These are phyloP conservation scores for Gonioctena quinquepunctata DNA, from an alignment of 1,140 invertebrate genomes.

Conservation along the genomic window DNA sequence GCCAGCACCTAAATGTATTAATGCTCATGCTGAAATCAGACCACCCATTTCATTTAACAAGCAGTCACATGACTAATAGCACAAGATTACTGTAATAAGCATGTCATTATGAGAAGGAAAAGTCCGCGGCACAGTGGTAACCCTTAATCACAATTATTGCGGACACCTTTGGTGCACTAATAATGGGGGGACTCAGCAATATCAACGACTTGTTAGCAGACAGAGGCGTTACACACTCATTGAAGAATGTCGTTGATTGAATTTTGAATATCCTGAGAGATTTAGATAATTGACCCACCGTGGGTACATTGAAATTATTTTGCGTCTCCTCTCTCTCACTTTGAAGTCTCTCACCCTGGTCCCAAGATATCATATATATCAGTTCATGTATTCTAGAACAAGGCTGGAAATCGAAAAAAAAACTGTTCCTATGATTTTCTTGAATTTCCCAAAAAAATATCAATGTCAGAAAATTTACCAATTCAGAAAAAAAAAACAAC, in stretches of 20 bases:
- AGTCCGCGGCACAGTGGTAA: conserved; percentile 12
- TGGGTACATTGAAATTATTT: background rate
- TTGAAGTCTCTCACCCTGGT: no score
- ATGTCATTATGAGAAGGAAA: conserved; percentile 16
- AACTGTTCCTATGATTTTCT: no score
- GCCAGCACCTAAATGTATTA: background rate
- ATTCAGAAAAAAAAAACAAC: no score
- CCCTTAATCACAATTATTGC: conserved; percentile 17
- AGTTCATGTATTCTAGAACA: no score
- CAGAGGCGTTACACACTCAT: conserved; percentile 8
- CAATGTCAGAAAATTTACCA: no score
- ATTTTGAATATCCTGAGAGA: background rate
- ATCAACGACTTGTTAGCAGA: conserved; percentile 13
- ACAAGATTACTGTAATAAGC: conserved; percentile 16
- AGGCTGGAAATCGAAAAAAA: no score
- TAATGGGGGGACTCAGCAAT: background rate
- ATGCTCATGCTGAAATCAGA: conserved; percentile 7
- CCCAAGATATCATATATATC: no score
- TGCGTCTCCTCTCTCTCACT: no score
- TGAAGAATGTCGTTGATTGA: background rate
- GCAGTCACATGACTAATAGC: conserved; percentile 21
- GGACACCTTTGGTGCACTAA: conserved; percentile 14
- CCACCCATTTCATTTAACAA: conserved; percentile 21
- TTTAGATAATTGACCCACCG: background rate
- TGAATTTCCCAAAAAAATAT: no score